A percentile compares a stretch with the other conserved stretches of the same genome.
Conservation (phyloP, 2,113 vertebrate genomes). For the Meleagris gallopavo region DNA sequence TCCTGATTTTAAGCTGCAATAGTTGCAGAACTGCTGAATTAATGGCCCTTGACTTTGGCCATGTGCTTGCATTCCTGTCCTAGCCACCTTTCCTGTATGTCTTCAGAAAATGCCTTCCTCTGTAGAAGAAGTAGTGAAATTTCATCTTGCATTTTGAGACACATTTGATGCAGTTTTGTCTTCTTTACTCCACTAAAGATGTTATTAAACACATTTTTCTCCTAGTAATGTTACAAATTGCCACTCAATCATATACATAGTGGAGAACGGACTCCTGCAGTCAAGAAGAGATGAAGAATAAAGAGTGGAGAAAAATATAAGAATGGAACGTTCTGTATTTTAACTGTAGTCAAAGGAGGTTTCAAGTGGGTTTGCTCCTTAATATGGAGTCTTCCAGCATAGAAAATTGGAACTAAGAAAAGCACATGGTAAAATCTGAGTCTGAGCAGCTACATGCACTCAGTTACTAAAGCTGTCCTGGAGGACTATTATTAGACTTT, state of each 20-base stretch:
- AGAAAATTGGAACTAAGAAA: not conserved
- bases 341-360: not conserved
- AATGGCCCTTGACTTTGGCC: not conserved
- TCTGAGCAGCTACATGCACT: not conserved
- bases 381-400: not conserved
- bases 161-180: not conserved
- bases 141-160: not conserved
- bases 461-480: not conserved
- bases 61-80: not conserved
- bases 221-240: accelerated
- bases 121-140: not conserved
- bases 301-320: not conserved
- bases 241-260: not conserved
- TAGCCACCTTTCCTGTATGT: not conserved
- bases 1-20: not conserved
- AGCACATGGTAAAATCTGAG: not conserved
- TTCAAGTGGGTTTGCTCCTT: not conserved
- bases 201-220: not conserved
- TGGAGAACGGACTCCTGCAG: not conserved
- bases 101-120: not conserved
- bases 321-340: not conserved
- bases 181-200: not conserved
- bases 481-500: not conserved
- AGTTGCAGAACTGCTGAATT: not conserved
- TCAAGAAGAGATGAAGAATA: not conserved